Conservation (phyloP, 2,888 invertebrate genomes). For the Mellilla xanthometata region DNA sequence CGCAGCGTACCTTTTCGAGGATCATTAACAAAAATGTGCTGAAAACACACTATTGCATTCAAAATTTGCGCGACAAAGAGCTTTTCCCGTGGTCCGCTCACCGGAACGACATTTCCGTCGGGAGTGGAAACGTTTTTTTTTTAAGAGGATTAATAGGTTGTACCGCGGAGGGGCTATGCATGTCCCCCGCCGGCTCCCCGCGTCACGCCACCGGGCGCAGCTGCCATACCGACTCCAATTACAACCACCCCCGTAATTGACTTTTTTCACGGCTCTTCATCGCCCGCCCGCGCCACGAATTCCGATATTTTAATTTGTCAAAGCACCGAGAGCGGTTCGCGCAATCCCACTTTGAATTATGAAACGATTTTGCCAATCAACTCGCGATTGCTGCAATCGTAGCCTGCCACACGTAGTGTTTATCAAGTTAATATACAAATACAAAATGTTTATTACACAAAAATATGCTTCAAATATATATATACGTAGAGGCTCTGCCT, state of each 20-base stretch:
- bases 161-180: conserved; percentile 1
- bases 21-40: conserved; percentile 6
- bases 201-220: conserved; percentile 11
- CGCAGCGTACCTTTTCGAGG: neutral
- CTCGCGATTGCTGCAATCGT: neutral
- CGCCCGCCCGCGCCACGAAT: conserved; percentile 16
- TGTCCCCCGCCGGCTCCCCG: neutral
- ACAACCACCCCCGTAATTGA: conserved; percentile 25
- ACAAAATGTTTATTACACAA: too few relatives aligned
- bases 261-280: conserved; percentile 23
- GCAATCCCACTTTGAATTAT: conserved; percentile 12
- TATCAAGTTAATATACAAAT: too few relatives aligned
- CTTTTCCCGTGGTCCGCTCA: neutral
- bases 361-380: conserved; percentile 3
- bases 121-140: conserved; percentile 5
- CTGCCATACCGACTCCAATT: conserved; percentile 29
- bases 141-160: conserved; percentile 17
- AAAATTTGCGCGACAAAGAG: neutral
- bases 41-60: conserved; percentile 1
- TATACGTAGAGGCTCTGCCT: too few relatives aligned
- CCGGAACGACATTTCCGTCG: conserved; percentile 3
- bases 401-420: too few relatives aligned
- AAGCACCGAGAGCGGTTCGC: conserved; percentile 12
- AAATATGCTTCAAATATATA: too few relatives aligned
- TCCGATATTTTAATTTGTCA: conserved; percentile 25